phyloP scores from a whole-genome alignment of 1,140 invertebrate genomes.

The Asobara japonica region DNA sequence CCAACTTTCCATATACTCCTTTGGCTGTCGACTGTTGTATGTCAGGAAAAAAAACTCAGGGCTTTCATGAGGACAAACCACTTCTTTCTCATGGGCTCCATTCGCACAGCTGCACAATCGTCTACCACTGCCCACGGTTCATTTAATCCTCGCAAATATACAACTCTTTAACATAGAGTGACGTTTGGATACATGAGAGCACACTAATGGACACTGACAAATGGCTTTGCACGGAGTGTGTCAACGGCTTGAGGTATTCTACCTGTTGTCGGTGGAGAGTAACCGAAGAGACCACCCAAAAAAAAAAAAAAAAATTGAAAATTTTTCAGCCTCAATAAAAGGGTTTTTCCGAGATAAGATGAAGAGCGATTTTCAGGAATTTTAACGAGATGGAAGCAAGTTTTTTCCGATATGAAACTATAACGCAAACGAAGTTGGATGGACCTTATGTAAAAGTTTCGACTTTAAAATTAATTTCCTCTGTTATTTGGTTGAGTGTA shows the following conservation, averaged over 20 bases:
- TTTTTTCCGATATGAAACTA: too few species aligned
- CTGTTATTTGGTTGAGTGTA: too few species aligned
- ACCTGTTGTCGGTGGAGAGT: neutral
- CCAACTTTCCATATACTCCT: slow-evolving; percentile 19
- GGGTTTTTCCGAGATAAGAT: neutral
- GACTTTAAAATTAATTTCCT: too few species aligned
- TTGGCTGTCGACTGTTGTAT: slow-evolving; percentile 4
- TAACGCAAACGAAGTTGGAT: too few species aligned
- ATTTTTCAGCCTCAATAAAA: neutral
- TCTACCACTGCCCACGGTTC: slow-evolving; percentile 36
- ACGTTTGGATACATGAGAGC: neutral
- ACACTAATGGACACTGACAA: slow-evolving; percentile 41
- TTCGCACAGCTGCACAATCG: slow-evolving; percentile 39
- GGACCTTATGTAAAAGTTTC: too few species aligned
- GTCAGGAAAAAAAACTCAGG: neutral
- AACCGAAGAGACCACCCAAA: slow-evolving; percentile 1
- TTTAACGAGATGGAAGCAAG: too few species aligned
- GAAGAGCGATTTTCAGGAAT: too few species aligned
- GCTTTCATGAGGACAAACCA: slow-evolving; percentile 3
- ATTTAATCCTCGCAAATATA: slow-evolving; percentile 43
- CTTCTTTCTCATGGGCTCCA: slow-evolving; percentile 10
- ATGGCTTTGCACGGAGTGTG: slow-evolving; percentile 26
- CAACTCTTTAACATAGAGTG: slow-evolving; percentile 37
- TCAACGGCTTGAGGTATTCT: neutral
- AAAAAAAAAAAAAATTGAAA: neutral